Evolutionary conservation across 2,113 vertebrate species (phyloP).

Genomic region (Lasiurus cinereus): DNA sequence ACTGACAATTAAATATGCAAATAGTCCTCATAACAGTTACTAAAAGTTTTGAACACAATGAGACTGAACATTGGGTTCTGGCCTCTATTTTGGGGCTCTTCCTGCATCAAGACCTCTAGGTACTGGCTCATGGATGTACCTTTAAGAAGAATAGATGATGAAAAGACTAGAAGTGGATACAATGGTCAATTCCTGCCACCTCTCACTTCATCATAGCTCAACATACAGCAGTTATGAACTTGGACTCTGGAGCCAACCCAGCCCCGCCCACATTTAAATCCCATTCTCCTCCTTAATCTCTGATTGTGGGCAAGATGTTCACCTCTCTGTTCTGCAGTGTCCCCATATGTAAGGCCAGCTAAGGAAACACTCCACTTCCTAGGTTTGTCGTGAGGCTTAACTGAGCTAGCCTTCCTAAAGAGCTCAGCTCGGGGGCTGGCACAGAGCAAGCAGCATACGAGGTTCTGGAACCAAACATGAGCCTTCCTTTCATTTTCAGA

Average conservation of each 20-base stretch:
- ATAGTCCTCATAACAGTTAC: rapidly evolving
- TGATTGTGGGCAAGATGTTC: rapidly evolving
- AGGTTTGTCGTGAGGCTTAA: too few species aligned
- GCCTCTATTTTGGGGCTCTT: rapidly evolving
- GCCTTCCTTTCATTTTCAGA: not conserved
- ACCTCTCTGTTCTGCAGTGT: rapidly evolving
- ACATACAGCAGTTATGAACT: rapidly evolving
- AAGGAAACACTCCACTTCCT: not conserved
- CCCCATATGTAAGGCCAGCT: not conserved
- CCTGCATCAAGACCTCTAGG: not conserved
- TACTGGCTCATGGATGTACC: not conserved
- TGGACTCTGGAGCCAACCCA: not conserved
- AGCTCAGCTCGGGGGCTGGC: not conserved
- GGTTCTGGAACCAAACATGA: rapidly evolving
- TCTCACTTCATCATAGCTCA: rapidly evolving
- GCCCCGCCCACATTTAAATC: rapidly evolving
- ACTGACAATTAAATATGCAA: rapidly evolving
- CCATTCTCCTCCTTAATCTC: not conserved
- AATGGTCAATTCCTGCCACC: rapidly evolving
- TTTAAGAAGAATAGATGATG: not conserved
- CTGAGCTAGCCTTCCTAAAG: not conserved
- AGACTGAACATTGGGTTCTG: not conserved
- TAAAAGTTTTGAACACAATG: too few species aligned
- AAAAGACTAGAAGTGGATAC: not conserved
- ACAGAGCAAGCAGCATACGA: rapidly evolving